A percentile compares a stretch with the other conserved stretches of the same genome.
Evolutionary conservation across 2,113 vertebrate genomes (phyloP).

Genomic region (Oncorhynchus kisutch): DNA sequence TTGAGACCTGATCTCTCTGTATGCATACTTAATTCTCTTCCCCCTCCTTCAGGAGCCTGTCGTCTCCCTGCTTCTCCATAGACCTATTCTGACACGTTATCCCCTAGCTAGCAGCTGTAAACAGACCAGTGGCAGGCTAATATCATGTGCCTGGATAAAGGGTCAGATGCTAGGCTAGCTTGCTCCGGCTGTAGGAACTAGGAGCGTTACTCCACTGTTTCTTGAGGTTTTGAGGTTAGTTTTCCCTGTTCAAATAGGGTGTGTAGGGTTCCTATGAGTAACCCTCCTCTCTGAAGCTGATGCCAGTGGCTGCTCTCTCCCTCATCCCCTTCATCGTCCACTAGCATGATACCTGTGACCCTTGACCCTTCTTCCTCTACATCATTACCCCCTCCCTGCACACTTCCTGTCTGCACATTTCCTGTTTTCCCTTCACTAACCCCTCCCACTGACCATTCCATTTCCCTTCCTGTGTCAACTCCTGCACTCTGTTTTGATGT

Average conservation of each 20-base stretch:
- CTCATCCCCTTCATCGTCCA: constrained; percentile 39
- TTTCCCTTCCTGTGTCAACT: neutral
- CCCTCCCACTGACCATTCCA: neutral
- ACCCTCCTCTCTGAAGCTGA: constrained; percentile 95
- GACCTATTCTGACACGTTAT: constrained; percentile 37
- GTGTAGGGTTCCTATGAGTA: constrained; percentile 73
- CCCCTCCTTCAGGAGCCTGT: constrained; percentile 29
- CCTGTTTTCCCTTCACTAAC: constrained; percentile 20
- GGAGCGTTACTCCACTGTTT: constrained; percentile 18
- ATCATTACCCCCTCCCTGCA: neutral
- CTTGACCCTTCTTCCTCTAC: constrained; percentile 8
- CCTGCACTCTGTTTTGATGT: neutral
- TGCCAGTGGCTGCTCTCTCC: constrained; percentile 92
- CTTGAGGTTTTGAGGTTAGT: neutral
- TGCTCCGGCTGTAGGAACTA: neutral
- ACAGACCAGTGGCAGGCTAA: constrained; percentile 8
- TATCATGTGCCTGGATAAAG: neutral
- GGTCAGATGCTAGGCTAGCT: neutral
- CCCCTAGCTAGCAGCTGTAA: constrained; percentile 2
- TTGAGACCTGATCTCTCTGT: constrained; percentile 26
- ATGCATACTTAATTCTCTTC: constrained; percentile 4
- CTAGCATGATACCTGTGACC: constrained; percentile 48
- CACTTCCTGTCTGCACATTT: no score
- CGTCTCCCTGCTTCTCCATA: constrained; percentile 23
- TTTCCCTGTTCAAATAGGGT: constrained; percentile 25